Evolutionary conservation across 2,113 vertebrate genomes (phyloP).

Genomic region (Psilopogon haemacephalus): DNA sequence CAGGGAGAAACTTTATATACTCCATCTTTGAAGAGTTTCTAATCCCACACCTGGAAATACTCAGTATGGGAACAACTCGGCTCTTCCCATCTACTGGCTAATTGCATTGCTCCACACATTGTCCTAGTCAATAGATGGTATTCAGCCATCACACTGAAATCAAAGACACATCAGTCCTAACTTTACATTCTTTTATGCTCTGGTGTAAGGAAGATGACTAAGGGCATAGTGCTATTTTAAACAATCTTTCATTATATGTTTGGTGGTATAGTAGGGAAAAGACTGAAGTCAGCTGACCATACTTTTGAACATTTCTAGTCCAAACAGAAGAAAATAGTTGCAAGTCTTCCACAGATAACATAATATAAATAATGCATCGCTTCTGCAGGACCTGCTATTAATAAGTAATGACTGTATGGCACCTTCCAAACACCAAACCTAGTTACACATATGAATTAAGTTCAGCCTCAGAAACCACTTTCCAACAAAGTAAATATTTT

Average conservation of each 20-base stretch:
- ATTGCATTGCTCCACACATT: background rate
- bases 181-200: background rate
- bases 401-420: conserved; percentile 59
- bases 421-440: conserved; percentile 64
- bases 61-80: background rate
- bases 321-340: conserved; percentile 43
- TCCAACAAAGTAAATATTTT: conserved; percentile 59
- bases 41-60: background rate
- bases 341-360: conserved; percentile 36
- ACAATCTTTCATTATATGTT: background rate
- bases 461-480: conserved; percentile 27
- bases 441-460: conserved; percentile 68
- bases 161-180: background rate
- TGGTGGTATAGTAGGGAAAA: background rate
- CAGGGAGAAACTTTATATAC: background rate
- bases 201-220: background rate
- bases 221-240: background rate
- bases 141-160: background rate
- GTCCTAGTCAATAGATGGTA: background rate
- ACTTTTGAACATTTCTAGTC: conserved; percentile 27
- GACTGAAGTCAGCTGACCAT: background rate
- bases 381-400: conserved; percentile 37
- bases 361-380: conserved; percentile 53
- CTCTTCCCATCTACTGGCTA: background rate
- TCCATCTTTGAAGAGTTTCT: background rate